phyloP scores from a whole-genome alignment of 2,888 invertebrate species.

The Smittia aterrima region DNA sequence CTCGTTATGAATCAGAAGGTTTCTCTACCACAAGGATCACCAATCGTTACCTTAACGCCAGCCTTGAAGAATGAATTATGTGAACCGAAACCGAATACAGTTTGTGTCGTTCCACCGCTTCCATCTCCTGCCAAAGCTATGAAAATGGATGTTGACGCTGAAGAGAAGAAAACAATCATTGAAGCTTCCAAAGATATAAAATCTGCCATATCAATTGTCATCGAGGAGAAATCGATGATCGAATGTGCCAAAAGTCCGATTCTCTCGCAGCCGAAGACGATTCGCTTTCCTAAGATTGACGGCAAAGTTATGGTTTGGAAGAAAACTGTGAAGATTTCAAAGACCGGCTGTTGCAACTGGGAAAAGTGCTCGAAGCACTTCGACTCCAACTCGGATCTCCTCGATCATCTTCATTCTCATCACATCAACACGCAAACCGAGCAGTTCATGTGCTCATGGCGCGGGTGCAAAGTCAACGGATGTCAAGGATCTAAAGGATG shows the following conservation, averaged over 20 bases:
- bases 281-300: constrained; percentile 70
- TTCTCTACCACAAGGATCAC: constrained; percentile 32
- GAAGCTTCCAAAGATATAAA: constrained; percentile 36
- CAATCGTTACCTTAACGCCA: constrained; percentile 22
- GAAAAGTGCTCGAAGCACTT: constrained; percentile 76
- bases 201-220: constrained; percentile 42
- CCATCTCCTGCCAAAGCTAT: constrained; percentile 29
- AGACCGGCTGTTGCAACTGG: constrained; percentile 71
- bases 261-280: constrained; percentile 75
- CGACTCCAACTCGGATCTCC: constrained; percentile 74
- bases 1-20: constrained; percentile 34
- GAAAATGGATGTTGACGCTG: constrained; percentile 32
- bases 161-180: constrained; percentile 35
- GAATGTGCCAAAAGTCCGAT: constrained; percentile 66
- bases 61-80: not conserved
- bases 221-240: constrained; percentile 41
- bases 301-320: constrained; percentile 47
- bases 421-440: constrained; percentile 85
- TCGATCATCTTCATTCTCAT: constrained; percentile 82
- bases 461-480: constrained; percentile 91
- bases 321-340: constrained; percentile 26
- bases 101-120: constrained; percentile 36
- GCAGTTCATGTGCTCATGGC: constrained; percentile 89
- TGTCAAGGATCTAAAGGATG: constrained; percentile 88
- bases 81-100: constrained; percentile 25